These are phyloP conservation scores for Bos taurus DNA, from an alignment of 2,113 vertebrate species.

Conservation along the genomic window ARS-UCD2.0 NC_037344.1:49193501-49194000, in stretches of 20 bases:
- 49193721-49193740: neutral
- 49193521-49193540: neutral
- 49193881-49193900: neutral
- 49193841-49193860: too few relatives aligned
- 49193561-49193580: accelerated
- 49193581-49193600: accelerated
- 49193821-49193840: neutral
- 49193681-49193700: neutral
- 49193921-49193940: neutral
- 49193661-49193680: neutral
- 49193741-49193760: neutral
- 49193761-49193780: neutral
- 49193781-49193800: too few relatives aligned
- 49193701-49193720: neutral
- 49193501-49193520: neutral
- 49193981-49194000: neutral
- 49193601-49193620: neutral
- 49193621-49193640: neutral
- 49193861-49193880: neutral
- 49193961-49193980: neutral
- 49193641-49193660: neutral
- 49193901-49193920: accelerated
- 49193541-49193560: neutral
- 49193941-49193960: neutral
- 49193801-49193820: neutral